Evolutionary conservation across 2,888 invertebrate species (phyloP), one percentile per base, ranked within the genome.

Genomic region (Phrixothrix hirtus): DNA sequence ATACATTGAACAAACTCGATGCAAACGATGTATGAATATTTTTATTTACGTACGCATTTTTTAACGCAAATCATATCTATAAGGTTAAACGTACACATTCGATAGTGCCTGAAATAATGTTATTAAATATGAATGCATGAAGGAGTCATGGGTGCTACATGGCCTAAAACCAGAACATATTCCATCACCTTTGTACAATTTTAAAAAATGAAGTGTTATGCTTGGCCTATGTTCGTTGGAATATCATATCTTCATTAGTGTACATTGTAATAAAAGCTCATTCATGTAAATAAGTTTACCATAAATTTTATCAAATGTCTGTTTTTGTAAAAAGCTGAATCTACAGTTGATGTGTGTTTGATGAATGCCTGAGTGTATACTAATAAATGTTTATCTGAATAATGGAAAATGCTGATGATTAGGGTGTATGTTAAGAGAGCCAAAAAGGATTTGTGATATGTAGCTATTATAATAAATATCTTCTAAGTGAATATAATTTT

Each of bases 381-480:
- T 70, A 70, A 70, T 71, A 69, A 61, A 70, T 71, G 71, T 72
- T 73, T 70, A 72, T 70, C 65, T 70, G 71, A 73, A 66, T 71
- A 71, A 67, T 68, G 65, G 68, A 68, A 59, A 59, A 71, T 73
- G 70, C 71, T 71, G 69, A 68, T 63, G 80, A 80, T 78, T 81
- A 80, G 81, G 76, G 82, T 83, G 83, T 82, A 81, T 83, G 83
- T 82, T 81, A 72, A 74, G 81, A 82, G 81, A 83, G 82, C 83
- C 83, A 83, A 84, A 83, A 83, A 83, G 82, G 83, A 83, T 83
- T 83, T 84, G 84, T 84, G 84, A 84, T 84, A 83, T 77, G 83
- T 82, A 83, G 81, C 81, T 83, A 83, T 83, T 83, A 74, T 74
- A 76, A 83, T 74, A 73, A 72, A 74, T 71, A 71, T 54, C 59